Base-by-base conservation (phyloP, 1,140 invertebrate genomes). In the Gryllus bimaculatus region DNA sequence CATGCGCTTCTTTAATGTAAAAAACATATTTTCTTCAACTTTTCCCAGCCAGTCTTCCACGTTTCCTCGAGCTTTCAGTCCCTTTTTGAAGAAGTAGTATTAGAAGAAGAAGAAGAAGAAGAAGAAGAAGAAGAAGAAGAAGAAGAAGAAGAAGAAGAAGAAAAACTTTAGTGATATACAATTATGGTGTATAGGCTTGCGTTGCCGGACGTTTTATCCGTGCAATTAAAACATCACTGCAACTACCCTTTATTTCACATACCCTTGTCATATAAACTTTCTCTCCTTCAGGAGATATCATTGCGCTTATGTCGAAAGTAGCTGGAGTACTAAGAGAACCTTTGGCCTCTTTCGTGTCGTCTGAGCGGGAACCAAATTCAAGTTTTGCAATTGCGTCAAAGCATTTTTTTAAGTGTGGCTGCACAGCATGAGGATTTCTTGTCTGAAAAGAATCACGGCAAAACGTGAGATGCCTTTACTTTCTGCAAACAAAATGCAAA, bases 21-120 rank as follows among this genome's bases (percentile, higher is more conserved):
- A 87, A 81, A 96, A 93, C 95, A 97, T 97, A 0, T 93, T 90
- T 18, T 91, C 89, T 84, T 97, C 95, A 13, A 97, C 92, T 86
- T 95, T 95, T 12, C 92, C 89, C 39, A 96, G 85, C 95, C 95
- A 96, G 83, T 95, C 93, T 85, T 96, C 95, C 8, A 96, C 95
- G 82, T 95, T 95, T 1, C 94, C 94, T 80, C 94, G 87, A 0
- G 95, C 94, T 86, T 94, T 95, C 8, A 96, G 84, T 4, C 94
- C 94, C 90, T 91, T 81, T 1, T 39, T 39, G n/a, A n/a, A n/a
- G n/a, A n/a, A n/a, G n/a, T n/a, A n/a, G n/a, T n/a, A n/a, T n/a
- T n/a, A 3, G 54, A 66, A 39, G 54, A 66, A 66, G 54, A 13
- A 26, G 7, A 75, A 75, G 13, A 7, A 10, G 1, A 13, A 13